Conservation (phyloP, 2,113 vertebrate genomes). For the Oenanthe melanoleuca region DNA sequence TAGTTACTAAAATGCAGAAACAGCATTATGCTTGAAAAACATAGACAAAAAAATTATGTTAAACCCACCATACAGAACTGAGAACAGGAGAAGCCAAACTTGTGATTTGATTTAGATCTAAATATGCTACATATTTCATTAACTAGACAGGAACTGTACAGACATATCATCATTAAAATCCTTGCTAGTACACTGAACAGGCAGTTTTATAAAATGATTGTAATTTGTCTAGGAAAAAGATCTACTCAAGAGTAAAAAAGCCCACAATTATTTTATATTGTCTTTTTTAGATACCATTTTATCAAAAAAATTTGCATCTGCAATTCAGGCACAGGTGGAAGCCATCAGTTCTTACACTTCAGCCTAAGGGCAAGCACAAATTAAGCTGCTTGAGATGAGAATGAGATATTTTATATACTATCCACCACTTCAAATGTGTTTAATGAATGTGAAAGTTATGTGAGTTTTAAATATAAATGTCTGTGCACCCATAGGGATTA, state of each 20-base stretch:
- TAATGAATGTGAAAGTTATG: not conserved
- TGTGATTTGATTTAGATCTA: constrained; percentile 6
- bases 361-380: not conserved
- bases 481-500: not conserved
- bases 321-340: not conserved
- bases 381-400: not conserved
- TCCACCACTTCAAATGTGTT: not conserved
- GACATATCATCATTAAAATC: constrained; percentile 8
- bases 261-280: not conserved
- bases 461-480: not conserved
- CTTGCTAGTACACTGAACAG: not conserved
- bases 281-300: not conserved
- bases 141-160: not conserved
- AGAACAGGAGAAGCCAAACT: not conserved
- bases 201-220: not conserved
- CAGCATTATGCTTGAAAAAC: not conserved
- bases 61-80: not conserved
- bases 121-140: not conserved
- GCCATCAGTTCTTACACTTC: not conserved
- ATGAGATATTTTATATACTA: not conserved
- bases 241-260: not conserved
- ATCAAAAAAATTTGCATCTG: not conserved
- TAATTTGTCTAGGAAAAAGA: not conserved
- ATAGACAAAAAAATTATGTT: not conserved
- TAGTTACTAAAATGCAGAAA: not conserved